Percentiles rank a stretch among this genome's conserved stretches.
Conservation (phyloP, 2,113 vertebrate genomes). For the Etia nguti region DNA sequence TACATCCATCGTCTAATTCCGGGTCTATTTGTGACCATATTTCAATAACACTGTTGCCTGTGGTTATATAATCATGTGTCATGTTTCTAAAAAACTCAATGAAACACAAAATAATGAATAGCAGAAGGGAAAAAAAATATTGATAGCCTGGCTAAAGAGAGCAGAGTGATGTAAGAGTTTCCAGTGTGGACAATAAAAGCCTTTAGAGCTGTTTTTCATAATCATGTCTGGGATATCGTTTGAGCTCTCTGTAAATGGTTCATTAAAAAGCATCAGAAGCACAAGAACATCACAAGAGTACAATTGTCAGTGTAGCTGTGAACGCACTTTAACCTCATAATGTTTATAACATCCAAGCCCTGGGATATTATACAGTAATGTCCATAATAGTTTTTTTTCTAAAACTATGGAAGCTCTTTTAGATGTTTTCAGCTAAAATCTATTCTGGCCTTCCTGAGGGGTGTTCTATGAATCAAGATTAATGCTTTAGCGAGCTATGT, state of each 20-base stretch:
- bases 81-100: neutral
- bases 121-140: neutral
- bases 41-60: neutral
- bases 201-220: constrained; percentile 68
- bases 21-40: neutral
- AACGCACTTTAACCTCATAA: neutral
- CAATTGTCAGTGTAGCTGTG: neutral
- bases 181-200: constrained; percentile 37
- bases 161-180: constrained; percentile 25
- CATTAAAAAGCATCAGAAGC: constrained; percentile 69
- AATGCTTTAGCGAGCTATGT: neutral
- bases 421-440: too few relatives aligned
- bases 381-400: neutral
- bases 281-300: constrained; percentile 6
- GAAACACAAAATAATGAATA: constrained; percentile 7
- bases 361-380: neutral
- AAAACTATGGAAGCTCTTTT: too few relatives aligned
- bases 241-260: constrained; percentile 74
- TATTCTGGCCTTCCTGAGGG: neutral
- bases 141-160: constrained; percentile 2
- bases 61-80: neutral
- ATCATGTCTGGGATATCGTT: constrained; percentile 72
- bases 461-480: neutral
- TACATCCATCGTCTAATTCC: neutral
- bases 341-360: neutral